Evolutionary conservation across 53 echinoderm and acorn worm genomes (phyloP), one percentile per base, ranked within the genome.

Genomic region (Stichopus horrens): DNA sequence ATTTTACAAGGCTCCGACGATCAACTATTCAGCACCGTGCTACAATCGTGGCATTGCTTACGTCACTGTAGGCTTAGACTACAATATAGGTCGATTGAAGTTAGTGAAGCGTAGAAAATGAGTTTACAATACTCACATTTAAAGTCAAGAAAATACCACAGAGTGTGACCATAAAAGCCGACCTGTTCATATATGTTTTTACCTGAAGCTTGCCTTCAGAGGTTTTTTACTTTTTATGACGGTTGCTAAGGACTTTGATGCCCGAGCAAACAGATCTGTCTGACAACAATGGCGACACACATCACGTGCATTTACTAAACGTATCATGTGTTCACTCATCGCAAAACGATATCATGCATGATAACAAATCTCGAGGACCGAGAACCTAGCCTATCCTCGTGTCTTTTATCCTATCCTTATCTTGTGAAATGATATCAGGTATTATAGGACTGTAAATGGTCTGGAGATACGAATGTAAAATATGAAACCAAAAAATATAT

Each of bases 111-210:
- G 16, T 63, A 37, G 37, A 37, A 37, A 37, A 37, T 37, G 37
- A 37, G 37, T 37, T 63, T 10, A 9, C 14, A 53, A 55, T 79
- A 79, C 79, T 79, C 53, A 79, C 54, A 53, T 52, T 52, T 54
- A 52, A 52, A n/a, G 79, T 79, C 79, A 54, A 53, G 55, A 79
- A 55, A 79, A 79, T 79, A 53, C 79, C 53, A 52, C 79, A 79
- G 54, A 79, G 79, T 9, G 53, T 79, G 79, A 79, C 54, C 0
- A 79, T 52, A 52, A 79, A 79, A 52, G 79, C 53, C 79, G 54
- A 55, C 53, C 79, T 54, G 54, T 52, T 14, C 51, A 53, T 52
- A 54, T 52, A 75, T 75, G 51, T 79, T 52, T 52, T 19, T 16
- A 11, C 54, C 54, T 79, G n/a, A 14, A 54, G 55, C 6, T 79